These are phyloP conservation scores for Noturus placidus DNA, from an alignment of 2,113 vertebrate genomes.

Conservation along the genomic window DNA sequence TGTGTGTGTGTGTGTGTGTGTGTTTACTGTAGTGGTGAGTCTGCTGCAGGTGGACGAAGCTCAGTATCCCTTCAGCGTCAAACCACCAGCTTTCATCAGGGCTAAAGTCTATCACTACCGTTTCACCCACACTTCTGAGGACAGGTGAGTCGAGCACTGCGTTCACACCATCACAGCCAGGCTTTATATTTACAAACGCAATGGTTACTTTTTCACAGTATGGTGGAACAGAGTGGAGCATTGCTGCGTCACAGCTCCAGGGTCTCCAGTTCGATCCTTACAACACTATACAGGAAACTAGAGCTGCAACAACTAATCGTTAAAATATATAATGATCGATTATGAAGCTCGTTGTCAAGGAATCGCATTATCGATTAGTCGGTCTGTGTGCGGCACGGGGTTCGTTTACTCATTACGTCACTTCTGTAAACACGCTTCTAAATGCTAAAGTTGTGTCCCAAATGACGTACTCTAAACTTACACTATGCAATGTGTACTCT, in stretches of 20 bases:
- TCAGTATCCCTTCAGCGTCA: constrained; percentile 73
- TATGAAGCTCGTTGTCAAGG: no score
- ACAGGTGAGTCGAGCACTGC: constrained; percentile 64
- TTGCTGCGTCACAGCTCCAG: background rate
- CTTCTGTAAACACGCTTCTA: no score
- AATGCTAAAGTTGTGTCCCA: no score
- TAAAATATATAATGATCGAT: no score
- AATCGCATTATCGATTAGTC: no score
- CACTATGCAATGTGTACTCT: no score
- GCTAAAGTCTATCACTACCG: constrained; percentile 81
- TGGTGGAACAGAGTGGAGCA: background rate
- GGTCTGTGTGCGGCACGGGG: no score
- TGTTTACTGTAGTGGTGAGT: constrained; percentile 67
- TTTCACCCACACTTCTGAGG: constrained; percentile 65
- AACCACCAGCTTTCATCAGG: constrained; percentile 73
- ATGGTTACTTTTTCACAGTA: background rate
- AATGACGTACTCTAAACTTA: no score
- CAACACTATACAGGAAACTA: background rate
- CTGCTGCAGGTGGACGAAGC: constrained; percentile 71
- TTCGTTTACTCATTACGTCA: no score
- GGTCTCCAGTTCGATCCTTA: background rate
- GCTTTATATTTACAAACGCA: background rate
- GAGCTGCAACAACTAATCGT: no score
- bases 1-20: background rate
- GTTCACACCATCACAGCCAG: background rate